Conservation (phyloP, 2,888 invertebrate genomes). For the Ormyrus pomaceus region DNA sequence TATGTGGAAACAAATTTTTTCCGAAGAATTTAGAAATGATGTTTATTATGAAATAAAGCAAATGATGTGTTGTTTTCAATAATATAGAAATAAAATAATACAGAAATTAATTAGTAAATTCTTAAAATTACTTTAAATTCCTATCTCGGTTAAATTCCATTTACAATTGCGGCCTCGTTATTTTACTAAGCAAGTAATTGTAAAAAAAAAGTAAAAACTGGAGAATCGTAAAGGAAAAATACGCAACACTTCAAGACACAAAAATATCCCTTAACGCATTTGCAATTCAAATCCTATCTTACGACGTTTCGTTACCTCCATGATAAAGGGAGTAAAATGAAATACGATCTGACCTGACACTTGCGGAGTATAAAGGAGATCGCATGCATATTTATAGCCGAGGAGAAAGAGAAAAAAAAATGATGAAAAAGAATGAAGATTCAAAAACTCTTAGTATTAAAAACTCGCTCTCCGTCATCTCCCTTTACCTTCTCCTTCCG, state of each 20-base stretch:
- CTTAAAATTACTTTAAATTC: too few relatives aligned
- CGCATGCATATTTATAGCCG: conserved; percentile 56
- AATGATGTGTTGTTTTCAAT: too few relatives aligned
- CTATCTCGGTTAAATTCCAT: too few relatives aligned
- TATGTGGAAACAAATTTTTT: too few relatives aligned
- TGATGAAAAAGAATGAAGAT: conserved; percentile 46
- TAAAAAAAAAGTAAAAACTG: conserved; percentile 1
- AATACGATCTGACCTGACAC: conserved; percentile 51
- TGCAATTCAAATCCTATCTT: conserved; percentile 54
- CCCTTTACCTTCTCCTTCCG: background rate
- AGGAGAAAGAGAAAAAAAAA: conserved; percentile 14
- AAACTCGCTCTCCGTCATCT: conserved; percentile 28
- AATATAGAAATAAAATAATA: too few relatives aligned
- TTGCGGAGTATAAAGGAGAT: conserved; percentile 45
- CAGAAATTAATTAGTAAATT: too few relatives aligned
- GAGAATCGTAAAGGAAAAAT: conserved; percentile 32
- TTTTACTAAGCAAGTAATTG: too few relatives aligned
- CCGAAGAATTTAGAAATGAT: too few relatives aligned
- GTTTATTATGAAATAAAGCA: too few relatives aligned
- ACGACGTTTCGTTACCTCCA: conserved; percentile 53
- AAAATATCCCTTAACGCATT: conserved; percentile 53
- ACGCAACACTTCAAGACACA: conserved; percentile 41
- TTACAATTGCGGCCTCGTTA: too few relatives aligned
- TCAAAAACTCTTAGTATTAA: conserved; percentile 52
- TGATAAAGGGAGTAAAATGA: conserved; percentile 54